phyloP scores from a whole-genome alignment of 2,797 vertebrate genomes.

The Sarcophilus harrisii region DNA sequence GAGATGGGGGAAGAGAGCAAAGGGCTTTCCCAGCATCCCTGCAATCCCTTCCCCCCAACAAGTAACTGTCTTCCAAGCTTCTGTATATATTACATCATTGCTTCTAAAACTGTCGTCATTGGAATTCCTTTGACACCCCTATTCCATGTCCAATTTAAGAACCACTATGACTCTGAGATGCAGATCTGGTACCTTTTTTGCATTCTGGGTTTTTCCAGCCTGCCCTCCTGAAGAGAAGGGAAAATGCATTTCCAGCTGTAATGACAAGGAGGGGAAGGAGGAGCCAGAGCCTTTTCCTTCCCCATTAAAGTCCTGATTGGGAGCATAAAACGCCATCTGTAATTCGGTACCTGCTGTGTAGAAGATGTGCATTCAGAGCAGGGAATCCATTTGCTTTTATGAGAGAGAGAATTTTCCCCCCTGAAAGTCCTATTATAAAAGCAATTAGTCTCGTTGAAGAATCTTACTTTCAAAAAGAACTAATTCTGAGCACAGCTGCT shows the following conservation, averaged over 20 bases:
- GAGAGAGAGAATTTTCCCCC: slow-evolving; percentile 47
- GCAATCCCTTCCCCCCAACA: background rate
- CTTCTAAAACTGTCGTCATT: slow-evolving; percentile 16
- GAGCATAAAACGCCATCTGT: slow-evolving; percentile 60
- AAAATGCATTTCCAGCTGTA: background rate
- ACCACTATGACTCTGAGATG: background rate
- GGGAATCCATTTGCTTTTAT: slow-evolving; percentile 74
- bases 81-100: background rate
- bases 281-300: background rate
- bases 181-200: slow-evolving; percentile 42
- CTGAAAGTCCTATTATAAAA: slow-evolving; percentile 76
- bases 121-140: background rate
- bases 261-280: background rate
- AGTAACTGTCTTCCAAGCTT: background rate
- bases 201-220: background rate
- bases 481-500: slow-evolving; percentile 75
- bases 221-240: slow-evolving; percentile 21
- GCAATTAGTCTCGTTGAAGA: slow-evolving; percentile 72
- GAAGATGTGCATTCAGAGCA: slow-evolving; percentile 53
- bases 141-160: slow-evolving; percentile 18
- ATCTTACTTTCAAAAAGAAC: slow-evolving; percentile 65
- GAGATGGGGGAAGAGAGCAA: accelerated
- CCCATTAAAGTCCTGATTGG: slow-evolving; percentile 46
- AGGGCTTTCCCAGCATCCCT: background rate
- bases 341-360: slow-evolving; percentile 66